A percentile compares a stretch with the other conserved stretches of the same genome.
phyloP scores from a whole-genome alignment of 53 echinoderm and acorn worm genomes.

The Astropecten irregularis region DNA sequence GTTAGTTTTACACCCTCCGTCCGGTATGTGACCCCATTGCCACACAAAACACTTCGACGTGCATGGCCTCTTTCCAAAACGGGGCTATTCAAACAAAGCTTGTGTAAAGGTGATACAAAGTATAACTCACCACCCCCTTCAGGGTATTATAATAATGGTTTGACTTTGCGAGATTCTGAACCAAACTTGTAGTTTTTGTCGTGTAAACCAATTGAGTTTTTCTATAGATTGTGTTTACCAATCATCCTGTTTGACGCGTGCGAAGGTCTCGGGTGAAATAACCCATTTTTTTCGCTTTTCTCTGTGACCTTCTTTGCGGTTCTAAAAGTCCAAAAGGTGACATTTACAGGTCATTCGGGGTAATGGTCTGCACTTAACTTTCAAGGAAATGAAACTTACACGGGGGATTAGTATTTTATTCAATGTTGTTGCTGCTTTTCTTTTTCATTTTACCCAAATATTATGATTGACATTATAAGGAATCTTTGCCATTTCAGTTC shows the following conservation, averaged over 20 bases:
- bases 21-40: conserved; percentile 24
- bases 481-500: no score
- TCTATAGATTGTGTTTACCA: conserved; percentile 3
- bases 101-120: conserved; percentile 37
- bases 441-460: no score
- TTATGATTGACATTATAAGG: no score
- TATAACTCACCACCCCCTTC: conserved; percentile 19
- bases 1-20: conserved; percentile 16
- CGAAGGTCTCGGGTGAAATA: background rate
- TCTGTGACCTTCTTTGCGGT: background rate
- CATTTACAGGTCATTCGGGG: background rate
- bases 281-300: background rate
- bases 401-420: no score
- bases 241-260: background rate
- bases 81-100: conserved; percentile 38
- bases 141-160: conserved; percentile 17
- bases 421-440: no score
- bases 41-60: background rate
- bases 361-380: no score
- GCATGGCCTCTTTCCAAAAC: conserved; percentile 19
- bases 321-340: background rate
- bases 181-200: background rate
- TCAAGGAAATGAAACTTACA: no score
- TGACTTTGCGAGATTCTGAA: no score
- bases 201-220: conserved; percentile 28